Conservation (phyloP, 2,797 vertebrate genomes). For the Lagorchestes hirsutus region DNA sequence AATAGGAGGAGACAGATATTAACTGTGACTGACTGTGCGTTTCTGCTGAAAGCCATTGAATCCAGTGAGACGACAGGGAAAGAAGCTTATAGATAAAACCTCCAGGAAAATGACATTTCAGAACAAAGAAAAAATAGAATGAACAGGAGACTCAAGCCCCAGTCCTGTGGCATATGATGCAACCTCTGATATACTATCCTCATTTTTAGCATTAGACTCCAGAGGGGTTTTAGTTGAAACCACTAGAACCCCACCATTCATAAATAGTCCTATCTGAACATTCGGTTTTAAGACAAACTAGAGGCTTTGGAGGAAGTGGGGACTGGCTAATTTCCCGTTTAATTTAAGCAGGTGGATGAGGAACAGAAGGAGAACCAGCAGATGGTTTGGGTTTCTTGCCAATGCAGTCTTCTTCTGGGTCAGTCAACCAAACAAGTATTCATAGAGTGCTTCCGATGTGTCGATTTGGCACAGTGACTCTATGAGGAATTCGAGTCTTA, state of each 20-base stretch:
- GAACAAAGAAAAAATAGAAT: slow-evolving; percentile 60
- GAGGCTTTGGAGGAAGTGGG: neutral
- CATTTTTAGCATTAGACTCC: neutral
- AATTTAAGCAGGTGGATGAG: neutral
- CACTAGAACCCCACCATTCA: neutral
- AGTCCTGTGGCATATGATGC: neutral
- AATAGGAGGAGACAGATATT: slow-evolving; percentile 34
- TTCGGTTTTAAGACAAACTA: neutral
- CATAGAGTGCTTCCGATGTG: neutral
- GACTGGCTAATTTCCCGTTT: neutral
- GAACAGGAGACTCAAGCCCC: neutral
- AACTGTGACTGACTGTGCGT: neutral
- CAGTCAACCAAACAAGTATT: neutral
- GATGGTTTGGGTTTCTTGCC: neutral
- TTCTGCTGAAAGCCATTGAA: neutral
- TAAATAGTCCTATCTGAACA: neutral
- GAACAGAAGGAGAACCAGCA: neutral
- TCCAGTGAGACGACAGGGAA: neutral
- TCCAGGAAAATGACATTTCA: slow-evolving; percentile 26
- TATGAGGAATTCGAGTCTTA: neutral
- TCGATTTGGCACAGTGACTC: neutral
- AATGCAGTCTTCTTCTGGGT: neutral
- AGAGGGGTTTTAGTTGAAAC: neutral
- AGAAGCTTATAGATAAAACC: neutral
- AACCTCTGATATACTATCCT: slow-evolving; percentile 48